These are phyloP conservation scores for Andricus quercusramuli DNA, from an alignment of 2,888 invertebrate genomes.

Conservation along the genomic window DNA sequence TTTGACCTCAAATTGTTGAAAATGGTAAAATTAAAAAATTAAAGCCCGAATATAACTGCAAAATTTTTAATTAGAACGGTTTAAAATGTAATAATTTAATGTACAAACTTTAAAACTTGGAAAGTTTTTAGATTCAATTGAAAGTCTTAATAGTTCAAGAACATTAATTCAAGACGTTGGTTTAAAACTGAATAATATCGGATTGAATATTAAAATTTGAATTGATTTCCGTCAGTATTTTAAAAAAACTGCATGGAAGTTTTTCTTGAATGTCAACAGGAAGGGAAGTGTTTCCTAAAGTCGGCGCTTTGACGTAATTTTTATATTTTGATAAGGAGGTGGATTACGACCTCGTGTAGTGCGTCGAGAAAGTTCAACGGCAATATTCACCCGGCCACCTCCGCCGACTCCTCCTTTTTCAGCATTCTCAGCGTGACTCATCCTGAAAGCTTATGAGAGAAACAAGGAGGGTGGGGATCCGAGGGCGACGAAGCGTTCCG, in stretches of 20 bases:
- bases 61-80: no score
- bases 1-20: no score
- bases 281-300: not conserved
- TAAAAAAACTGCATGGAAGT: not conserved
- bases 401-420: conserved; percentile 58
- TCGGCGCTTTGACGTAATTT: conserved; percentile 12
- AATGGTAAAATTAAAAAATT: no score
- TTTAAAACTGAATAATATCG: no score
- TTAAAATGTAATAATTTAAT: no score
- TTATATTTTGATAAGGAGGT: conserved; percentile 53
- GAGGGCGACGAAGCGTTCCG: conserved; percentile 47
- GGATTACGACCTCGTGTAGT: conserved; percentile 57
- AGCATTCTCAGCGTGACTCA: conserved; percentile 65
- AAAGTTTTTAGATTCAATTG: no score
- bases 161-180: no score
- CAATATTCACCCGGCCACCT: conserved; percentile 52
- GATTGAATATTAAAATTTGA: no score
- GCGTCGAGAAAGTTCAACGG: conserved; percentile 56
- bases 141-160: no score
- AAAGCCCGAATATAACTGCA: no score
- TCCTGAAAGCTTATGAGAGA: conserved; percentile 42
- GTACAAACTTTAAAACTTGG: no score
- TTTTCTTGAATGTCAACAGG: not conserved
- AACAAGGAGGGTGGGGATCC: conserved; percentile 42
- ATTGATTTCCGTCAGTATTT: no score